Conservation (phyloP, 2,113 vertebrate species). For the Phycodurus eques region DNA sequence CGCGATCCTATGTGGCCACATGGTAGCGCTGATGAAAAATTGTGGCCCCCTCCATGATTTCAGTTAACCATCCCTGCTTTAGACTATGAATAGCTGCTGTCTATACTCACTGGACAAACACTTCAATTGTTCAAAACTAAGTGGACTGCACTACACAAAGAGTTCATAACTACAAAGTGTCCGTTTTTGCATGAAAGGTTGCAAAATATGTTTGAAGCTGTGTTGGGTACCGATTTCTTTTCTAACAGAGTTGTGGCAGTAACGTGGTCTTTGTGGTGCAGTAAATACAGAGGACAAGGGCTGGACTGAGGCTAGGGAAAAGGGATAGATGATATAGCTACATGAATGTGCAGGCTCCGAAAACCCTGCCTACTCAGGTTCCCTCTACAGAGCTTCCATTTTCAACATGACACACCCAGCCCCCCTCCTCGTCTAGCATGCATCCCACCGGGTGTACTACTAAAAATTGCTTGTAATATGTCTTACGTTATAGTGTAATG, state of each 20-base stretch:
- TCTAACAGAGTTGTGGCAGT: conserved; percentile 25
- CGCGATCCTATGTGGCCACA: no score
- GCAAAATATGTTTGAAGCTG: conserved; percentile 8
- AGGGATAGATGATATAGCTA: conserved; percentile 55
- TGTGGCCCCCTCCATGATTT: no score
- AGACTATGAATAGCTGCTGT: no score
- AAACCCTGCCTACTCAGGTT: conserved; percentile 57
- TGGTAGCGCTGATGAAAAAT: no score
- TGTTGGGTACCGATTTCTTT: conserved; percentile 10
- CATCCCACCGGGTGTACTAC: conserved; percentile 31
- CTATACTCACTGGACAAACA: no score
- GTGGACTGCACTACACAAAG: neutral
- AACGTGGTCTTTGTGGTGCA: conserved; percentile 24
- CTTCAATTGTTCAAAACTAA: no score
- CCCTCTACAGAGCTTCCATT: conserved; percentile 61
- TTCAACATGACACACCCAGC: conserved; percentile 37
- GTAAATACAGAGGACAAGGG: conserved; percentile 48
- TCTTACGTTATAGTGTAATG: conserved; percentile 38
- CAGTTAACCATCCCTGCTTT: no score
- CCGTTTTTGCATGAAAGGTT: neutral
- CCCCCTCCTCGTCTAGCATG: conserved; percentile 40
- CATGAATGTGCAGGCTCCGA: conserved; percentile 50
- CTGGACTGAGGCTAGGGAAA: conserved; percentile 45
- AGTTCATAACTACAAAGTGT: neutral
- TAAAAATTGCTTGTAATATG: conserved; percentile 27